Conservation (phyloP, 30 jellyfish, hydroid and myxozoan species). For the Sanderia malayensis region DNA sequence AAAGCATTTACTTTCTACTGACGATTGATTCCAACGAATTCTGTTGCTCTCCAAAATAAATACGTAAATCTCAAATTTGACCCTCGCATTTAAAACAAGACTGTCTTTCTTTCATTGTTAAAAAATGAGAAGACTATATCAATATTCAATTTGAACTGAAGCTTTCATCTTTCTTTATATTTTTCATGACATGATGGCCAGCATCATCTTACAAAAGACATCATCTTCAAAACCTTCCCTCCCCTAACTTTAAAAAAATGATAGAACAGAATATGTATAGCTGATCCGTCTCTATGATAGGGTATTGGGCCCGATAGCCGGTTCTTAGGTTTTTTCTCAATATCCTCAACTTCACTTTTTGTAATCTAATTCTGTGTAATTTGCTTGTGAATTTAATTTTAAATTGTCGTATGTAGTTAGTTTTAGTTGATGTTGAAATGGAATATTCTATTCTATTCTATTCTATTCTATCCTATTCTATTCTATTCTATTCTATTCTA, state of each 20-base stretch:
- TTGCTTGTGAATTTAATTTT: neutral
- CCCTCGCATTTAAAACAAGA: no score
- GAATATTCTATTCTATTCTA: no score
- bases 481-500: neutral
- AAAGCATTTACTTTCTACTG: no score
- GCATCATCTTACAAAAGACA: slow-evolving; percentile 1
- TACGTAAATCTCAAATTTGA: no score
- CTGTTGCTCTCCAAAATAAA: no score
- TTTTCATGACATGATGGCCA: slow-evolving; percentile 1
- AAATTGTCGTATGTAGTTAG: neutral
- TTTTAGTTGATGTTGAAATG: neutral
- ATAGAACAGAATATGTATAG: neutral
- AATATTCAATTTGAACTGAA: neutral
- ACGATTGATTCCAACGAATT: no score
- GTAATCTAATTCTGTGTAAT: neutral
- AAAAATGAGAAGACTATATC: no score
- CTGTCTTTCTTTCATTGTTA: no score
- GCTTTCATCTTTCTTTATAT: slow-evolving; percentile 1
- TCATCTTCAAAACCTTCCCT: slow-evolving; percentile 2
- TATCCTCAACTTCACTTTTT: neutral
- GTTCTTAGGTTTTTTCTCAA: neutral
- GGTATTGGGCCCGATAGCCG: slow-evolving; percentile 6
- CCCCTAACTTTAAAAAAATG: neutral
- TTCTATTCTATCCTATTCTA: neutral
- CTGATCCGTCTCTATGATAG: slow-evolving; percentile 4